phyloP scores from a whole-genome alignment of 2,797 vertebrate species.

The Lophotriccus pileatus region DNA sequence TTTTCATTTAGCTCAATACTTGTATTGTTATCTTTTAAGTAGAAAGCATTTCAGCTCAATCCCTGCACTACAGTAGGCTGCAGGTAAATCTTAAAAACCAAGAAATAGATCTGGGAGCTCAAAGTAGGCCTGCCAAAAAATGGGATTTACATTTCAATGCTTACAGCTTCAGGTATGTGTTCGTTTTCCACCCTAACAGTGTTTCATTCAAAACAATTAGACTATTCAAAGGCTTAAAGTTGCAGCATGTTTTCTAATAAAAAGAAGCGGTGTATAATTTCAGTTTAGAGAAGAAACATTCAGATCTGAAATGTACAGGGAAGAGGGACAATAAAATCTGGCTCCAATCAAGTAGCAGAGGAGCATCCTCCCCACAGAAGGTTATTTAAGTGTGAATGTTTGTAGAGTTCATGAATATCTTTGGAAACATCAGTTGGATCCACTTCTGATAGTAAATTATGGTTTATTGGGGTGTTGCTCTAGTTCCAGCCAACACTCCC shows the following conservation, averaged over 20 bases:
- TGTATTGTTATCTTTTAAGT: not conserved
- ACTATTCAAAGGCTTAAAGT: not conserved
- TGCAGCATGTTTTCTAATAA: not conserved
- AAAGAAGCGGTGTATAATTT: not conserved
- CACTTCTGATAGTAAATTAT: not conserved
- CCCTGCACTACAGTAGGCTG: not conserved
- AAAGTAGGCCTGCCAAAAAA: not conserved
- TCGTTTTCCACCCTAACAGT: not conserved
- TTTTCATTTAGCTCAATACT: not conserved
- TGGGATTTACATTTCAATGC: not conserved
- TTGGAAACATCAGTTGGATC: not conserved
- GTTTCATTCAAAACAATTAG: not conserved
- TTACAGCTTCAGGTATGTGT: not conserved
- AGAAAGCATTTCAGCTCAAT: not conserved
- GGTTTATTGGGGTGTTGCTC: not conserved
- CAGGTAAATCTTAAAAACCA: not conserved
- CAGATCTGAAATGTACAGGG: not conserved
- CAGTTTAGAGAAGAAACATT: not conserved
- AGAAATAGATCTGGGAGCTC: not conserved
- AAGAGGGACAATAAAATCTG: not conserved
- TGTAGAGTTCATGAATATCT: not conserved
- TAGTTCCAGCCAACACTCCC: fast-evolving
- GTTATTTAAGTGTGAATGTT: not conserved
- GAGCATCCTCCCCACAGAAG: not conserved
- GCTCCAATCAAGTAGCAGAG: fast-evolving